Percentiles rank a stretch among this genome's conserved stretches.
Evolutionary conservation across 2,113 vertebrate species (phyloP).

Genomic region (Brachypodius melanocephalos): DNA sequence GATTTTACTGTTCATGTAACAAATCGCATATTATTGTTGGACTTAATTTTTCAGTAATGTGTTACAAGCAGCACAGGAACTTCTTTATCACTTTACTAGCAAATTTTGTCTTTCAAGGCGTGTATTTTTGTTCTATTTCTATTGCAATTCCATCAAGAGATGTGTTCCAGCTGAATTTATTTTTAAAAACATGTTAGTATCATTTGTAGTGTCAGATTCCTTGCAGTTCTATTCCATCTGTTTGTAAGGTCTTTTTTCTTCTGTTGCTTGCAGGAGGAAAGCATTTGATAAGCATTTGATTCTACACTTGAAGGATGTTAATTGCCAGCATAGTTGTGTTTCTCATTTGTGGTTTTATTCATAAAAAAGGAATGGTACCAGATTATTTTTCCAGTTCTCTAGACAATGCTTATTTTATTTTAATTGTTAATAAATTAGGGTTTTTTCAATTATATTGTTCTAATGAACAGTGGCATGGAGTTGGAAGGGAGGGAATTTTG

Average conservation of each 20-base stretch:
- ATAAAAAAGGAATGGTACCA: neutral
- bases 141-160: neutral
- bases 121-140: neutral
- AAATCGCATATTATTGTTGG: neutral
- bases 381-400: neutral
- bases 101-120: neutral
- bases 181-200: neutral
- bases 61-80: neutral
- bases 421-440: neutral
- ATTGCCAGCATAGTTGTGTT: neutral
- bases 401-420: neutral
- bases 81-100: neutral
- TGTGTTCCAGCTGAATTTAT: neutral
- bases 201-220: neutral
- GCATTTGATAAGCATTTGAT: neutral
- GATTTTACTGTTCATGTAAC: neutral
- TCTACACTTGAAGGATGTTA: neutral
- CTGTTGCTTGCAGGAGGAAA: neutral
- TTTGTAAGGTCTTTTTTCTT: neutral
- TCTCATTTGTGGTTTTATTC: neutral
- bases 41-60: neutral
- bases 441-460: neutral
- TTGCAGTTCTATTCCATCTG: neutral
- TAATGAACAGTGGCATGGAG: neutral
- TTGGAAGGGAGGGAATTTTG: neutral